Percentiles rank a stretch among this genome's conserved stretches.
Conservation (phyloP, 2,888 invertebrate genomes). For the Pantelozetes paolii region DNA sequence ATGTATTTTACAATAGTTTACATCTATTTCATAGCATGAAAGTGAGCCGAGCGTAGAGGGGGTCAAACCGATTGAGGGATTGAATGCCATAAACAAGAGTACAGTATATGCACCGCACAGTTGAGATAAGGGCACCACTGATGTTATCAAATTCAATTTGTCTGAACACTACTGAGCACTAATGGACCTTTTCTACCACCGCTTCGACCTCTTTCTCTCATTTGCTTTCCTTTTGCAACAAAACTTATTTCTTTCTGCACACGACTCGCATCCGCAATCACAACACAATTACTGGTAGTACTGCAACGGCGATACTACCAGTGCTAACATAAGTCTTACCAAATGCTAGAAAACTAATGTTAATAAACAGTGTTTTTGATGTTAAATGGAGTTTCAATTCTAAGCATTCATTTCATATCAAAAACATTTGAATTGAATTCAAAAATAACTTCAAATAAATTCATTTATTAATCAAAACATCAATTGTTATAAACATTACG, state of each 20-base stretch:
- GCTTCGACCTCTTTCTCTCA: conserved; percentile 26
- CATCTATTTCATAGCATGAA: conserved; percentile 23
- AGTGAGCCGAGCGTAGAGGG: conserved; percentile 28
- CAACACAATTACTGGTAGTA: conserved; percentile 13
- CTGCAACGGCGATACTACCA: not conserved
- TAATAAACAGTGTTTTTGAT: not conserved
- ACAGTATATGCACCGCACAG: conserved; percentile 1
- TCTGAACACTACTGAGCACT: too few species aligned
- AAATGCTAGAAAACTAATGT: not conserved
- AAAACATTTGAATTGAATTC: too few species aligned
- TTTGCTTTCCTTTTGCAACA: conserved; percentile 7
- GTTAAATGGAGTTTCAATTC: too few species aligned
- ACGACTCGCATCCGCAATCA: conserved; percentile 40
- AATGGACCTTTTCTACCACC: conserved; percentile 18
- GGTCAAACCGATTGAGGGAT: conserved; percentile 22
- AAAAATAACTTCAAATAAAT: too few species aligned
- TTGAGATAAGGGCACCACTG: conserved; percentile 31
- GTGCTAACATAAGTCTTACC: not conserved
- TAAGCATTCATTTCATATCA: too few species aligned
- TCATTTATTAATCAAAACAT: too few species aligned
- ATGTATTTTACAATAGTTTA: conserved; percentile 12
- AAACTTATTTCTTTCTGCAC: conserved; percentile 42
- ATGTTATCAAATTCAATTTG: conserved; percentile 33
- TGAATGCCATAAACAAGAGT: not conserved
- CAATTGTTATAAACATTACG: too few species aligned